Percentiles rank a stretch among this genome's conserved stretches.
phyloP scores from a whole-genome alignment of 2,797 vertebrate genomes.

The Myripristis murdjan region DNA sequence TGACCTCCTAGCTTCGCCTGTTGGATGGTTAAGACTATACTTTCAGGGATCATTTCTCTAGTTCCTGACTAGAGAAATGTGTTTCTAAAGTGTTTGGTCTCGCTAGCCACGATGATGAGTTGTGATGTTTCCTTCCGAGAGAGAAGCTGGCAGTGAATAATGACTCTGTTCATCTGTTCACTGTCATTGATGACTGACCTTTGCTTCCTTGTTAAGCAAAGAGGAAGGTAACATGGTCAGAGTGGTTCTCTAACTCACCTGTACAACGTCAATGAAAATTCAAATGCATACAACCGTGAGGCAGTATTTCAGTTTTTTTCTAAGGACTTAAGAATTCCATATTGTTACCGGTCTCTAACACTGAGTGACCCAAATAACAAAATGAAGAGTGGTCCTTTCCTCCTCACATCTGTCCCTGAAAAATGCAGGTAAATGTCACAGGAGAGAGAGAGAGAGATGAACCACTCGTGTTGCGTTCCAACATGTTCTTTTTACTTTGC shows the following conservation, averaged over 20 bases:
- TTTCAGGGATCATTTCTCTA: conserved; percentile 87
- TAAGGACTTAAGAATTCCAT: no score
- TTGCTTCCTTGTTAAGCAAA: rapidly evolving
- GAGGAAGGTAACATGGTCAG: conserved; percentile 47
- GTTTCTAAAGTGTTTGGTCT: conserved; percentile 76
- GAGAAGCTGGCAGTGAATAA: conserved; percentile 43
- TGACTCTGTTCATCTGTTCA: not conserved
- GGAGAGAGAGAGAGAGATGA: no score
- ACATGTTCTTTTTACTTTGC: no score
- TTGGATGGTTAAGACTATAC: conserved; percentile 65
- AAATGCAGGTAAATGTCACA: no score
- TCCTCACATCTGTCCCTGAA: no score
- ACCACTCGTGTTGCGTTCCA: no score
- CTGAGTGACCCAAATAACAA: no score
- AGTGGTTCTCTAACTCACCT: conserved; percentile 59
- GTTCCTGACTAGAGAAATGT: conserved; percentile 75
- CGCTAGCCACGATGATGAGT: conserved; percentile 77
- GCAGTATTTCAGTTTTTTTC: no score
- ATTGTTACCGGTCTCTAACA: no score
- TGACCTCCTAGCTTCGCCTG: rapidly evolving
- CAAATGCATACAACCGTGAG: no score
- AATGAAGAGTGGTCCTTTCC: no score
- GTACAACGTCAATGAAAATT: no score
- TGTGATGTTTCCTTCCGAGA: conserved; percentile 46
- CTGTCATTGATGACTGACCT: conserved; percentile 74